Conservation (phyloP, 23 tunicate genomes). For the Halocynthia aurantium region DNA sequence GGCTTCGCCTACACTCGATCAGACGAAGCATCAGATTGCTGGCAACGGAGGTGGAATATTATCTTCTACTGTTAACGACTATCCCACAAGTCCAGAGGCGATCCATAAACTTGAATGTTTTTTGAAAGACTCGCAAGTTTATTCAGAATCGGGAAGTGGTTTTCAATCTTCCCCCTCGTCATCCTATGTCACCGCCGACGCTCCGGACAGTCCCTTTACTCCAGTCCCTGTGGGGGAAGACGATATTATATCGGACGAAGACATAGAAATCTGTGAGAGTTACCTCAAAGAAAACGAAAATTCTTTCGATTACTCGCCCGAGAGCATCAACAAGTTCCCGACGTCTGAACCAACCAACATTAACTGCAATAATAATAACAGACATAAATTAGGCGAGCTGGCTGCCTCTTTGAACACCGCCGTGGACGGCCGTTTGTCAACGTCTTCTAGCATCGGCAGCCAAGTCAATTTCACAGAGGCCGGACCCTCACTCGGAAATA, state of each 20-base stretch:
- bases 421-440: too few species aligned
- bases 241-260: slow-evolving; percentile 21
- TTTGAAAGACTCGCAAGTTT: slow-evolving; percentile 10
- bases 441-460: too few species aligned
- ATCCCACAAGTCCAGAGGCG: background rate
- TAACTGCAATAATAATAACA: slow-evolving; percentile 3
- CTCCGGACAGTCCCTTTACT: background rate
- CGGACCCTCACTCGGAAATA: too few species aligned
- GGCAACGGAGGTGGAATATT: background rate
- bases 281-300: background rate
- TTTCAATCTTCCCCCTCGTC: background rate
- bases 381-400: background rate
- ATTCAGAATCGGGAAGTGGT: background rate
- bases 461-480: too few species aligned
- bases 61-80: too few species aligned
- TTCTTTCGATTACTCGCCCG: background rate
- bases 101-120: slow-evolving; percentile 19
- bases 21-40: slow-evolving; percentile 2
- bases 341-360: background rate
- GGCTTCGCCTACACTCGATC: background rate
- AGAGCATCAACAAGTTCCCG: background rate
- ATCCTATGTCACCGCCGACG: background rate
- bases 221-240: background rate
- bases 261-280: slow-evolving; percentile 21
- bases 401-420: background rate